phyloP scores from a whole-genome alignment of 2,797 vertebrate genomes.

The Calcarius lapponicus region DNA sequence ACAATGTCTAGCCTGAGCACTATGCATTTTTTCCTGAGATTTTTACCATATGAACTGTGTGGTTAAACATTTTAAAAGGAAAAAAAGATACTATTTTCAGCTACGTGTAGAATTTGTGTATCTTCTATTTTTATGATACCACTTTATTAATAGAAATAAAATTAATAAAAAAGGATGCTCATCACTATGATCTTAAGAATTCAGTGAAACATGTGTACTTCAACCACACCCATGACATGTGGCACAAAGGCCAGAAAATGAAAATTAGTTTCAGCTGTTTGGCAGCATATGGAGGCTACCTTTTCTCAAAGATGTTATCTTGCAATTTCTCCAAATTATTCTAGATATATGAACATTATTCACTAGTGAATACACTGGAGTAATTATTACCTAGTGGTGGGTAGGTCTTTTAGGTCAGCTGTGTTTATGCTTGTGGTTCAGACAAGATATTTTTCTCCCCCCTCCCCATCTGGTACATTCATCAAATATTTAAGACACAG shows the following conservation, averaged over 20 bases:
- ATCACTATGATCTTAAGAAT: background rate
- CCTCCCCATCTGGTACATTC: constrained; percentile 45
- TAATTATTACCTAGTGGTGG: background rate
- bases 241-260: background rate
- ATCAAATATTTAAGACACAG: constrained; percentile 69
- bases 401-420: constrained; percentile 31
- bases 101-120: background rate
- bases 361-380: background rate
- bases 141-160: background rate
- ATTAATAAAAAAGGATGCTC: background rate
- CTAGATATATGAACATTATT: background rate
- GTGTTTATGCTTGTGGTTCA: constrained; percentile 27
- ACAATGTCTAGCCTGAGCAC: background rate
- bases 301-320: background rate
- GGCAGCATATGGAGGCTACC: background rate
- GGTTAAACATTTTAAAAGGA: background rate
- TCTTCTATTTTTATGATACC: background rate
- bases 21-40: background rate
- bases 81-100: background rate
- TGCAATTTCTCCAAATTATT: constrained; percentile 20
- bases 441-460: background rate
- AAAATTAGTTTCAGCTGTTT: background rate
- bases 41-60: background rate
- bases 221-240: background rate
- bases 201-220: background rate